Evolutionary conservation across 2,797 vertebrate species (phyloP).

Genomic region (Poecile montanus): DNA sequence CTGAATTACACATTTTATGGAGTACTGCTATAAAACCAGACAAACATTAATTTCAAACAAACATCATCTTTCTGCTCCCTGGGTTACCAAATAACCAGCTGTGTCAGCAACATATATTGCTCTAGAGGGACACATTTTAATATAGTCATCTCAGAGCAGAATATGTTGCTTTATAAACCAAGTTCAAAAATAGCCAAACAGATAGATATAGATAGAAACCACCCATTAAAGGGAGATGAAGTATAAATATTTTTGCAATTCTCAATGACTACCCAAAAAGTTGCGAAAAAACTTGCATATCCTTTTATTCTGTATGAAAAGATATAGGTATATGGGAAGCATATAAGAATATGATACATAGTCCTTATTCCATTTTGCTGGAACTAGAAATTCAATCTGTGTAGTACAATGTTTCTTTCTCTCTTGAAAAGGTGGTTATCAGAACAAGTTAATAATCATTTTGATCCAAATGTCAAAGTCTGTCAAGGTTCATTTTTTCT

Average conservation of each 20-base stretch:
- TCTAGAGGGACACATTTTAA: constrained; percentile 21
- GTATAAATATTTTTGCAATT: not conserved
- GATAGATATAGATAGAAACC: not conserved
- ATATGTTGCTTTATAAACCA: not conserved
- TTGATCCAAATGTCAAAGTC: not conserved
- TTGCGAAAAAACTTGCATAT: not conserved
- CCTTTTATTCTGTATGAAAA: not conserved
- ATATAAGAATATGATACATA: not conserved
- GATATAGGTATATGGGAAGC: not conserved
- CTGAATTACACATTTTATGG: not conserved
- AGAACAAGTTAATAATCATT: not conserved
- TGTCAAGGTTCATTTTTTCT: not conserved
- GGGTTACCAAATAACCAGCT: constrained; percentile 24
- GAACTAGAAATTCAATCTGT: not conserved
- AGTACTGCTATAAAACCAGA: not conserved
- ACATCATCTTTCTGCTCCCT: not conserved
- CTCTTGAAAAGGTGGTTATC: not conserved
- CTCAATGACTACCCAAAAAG: not conserved
- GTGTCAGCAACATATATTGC: not conserved
- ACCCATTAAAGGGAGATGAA: not conserved
- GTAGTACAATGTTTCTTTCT: not conserved
- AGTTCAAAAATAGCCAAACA: not conserved
- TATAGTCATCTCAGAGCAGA: not conserved
- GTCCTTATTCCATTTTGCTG: not conserved
- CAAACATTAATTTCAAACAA: constrained; percentile 32